phyloP scores from a whole-genome alignment of 64 coral and sea anemone species.

The Montipora sp. region DNA sequence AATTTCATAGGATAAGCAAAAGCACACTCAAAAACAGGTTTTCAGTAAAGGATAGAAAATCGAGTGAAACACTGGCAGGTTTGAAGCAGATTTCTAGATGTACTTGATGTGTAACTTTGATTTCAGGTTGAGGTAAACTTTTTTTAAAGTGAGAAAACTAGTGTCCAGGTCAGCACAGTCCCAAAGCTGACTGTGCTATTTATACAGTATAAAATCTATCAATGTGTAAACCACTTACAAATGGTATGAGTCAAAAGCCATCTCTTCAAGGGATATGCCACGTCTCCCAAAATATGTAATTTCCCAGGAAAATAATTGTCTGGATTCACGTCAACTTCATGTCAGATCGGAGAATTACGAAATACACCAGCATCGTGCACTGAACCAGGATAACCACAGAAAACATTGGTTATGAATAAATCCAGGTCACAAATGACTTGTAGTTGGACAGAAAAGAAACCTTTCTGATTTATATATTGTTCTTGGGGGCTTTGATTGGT shows the following conservation, averaged over 20 bases:
- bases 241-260: constrained; percentile 43
- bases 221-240: neutral
- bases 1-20: too few species aligned
- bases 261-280: constrained; percentile 52
- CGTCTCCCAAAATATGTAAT: constrained; percentile 65
- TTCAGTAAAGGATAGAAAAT: too few species aligned
- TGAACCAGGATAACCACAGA: constrained; percentile 68
- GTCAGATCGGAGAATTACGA: constrained; percentile 46
- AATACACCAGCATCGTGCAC: constrained; percentile 58
- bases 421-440: constrained; percentile 54
- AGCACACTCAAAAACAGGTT: too few species aligned
- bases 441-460: constrained; percentile 34
- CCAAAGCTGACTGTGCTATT: too few species aligned
- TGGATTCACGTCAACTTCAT: constrained; percentile 51
- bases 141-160: neutral
- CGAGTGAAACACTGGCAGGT: too few species aligned
- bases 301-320: constrained; percentile 60
- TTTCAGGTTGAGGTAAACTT: too few species aligned
- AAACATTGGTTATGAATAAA: constrained; percentile 50
- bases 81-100: too few species aligned
- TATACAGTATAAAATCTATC: neutral
- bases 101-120: too few species aligned
- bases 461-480: constrained; percentile 51
- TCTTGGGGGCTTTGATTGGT: constrained; percentile 28
- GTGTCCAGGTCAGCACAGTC: neutral